Evolutionary conservation across 2,113 vertebrate genomes (phyloP), one percentile per base, ranked within the genome.

Genomic region (Protobothrops flavoviridis): DNA sequence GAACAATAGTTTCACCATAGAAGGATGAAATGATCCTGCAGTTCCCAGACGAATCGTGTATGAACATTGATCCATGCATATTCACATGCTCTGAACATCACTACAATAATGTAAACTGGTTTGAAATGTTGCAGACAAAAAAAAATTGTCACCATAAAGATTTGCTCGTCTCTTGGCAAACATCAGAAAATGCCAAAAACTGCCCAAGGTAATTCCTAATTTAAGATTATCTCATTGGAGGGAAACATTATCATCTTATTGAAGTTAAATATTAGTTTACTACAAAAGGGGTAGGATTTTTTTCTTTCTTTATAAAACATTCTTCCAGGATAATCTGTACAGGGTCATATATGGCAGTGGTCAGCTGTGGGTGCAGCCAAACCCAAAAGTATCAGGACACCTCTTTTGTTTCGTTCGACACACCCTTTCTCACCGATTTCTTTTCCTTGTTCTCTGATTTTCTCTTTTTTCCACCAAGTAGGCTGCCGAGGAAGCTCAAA

Each of bases 1-100:
- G 95, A 57, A 96, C 97, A 98, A 97, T 97, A 95, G 98, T 96
- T 94, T 94, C 96, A 94, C 89, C 2, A 0, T 5, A 90, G 91
- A 91, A 91, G 88, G 88, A 91, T 85, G 93, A 91, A 61, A 8
- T 89, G 92, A 61, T 3, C 89, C 89, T 94, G 88, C 89, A 90
- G 90, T 95, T 91, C 8, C 0, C 5, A 94, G 89, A 88, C 88
- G 7, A 15, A 13, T 6, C 55, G 64, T 69, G 64, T 5, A 69
- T 85, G 11, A 87, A 92, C 92, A 93, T 21, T 33, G 21, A 61
- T 33, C 56, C 29, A 61, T 59, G 29, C 29, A 50, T 64, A 93
- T 90, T 90, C 85, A 29, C 2, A 88, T 45, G 3, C 26, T 0
- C 88, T 69, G 91, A 3, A 87, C 93, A 89, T 93, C 90, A 26